Evolutionary conservation across 2,888 invertebrate genomes (phyloP), one percentile per base, ranked within the genome.

Genomic region (Torymus auratus): DNA sequence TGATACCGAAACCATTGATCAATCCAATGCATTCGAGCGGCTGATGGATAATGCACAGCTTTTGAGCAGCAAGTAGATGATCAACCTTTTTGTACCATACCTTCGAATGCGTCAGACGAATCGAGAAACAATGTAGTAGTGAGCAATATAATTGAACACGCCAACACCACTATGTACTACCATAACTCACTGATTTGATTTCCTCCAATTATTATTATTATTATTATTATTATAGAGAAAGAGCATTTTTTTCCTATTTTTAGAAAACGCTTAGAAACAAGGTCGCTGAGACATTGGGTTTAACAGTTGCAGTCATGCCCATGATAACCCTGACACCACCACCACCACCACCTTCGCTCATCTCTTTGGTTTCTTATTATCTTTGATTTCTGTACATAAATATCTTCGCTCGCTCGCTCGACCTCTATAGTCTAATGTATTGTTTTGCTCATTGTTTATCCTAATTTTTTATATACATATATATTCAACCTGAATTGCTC

Each of bases 261-360:
- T 20, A 74, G 5, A 23, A 73, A 15, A 67, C 55, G 76, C 67
- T 82, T 81, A 77, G 60, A 85, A 82, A 83, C 85, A 89, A 89
- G 91, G 90, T 90, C 90, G 89, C 91, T 90, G 91, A 91, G 91
- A 90, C 90, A 91, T 88, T 90, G 90, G 90, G 90, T 89, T 84
- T 77, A n/a, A 50, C 58, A 53, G 15, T 72, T 87, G 86, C 86
- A 87, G 85, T 89, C 88, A 89, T 90, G 87, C 89, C 89, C 90
- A 90, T 62, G 52, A 78, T 88, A 85, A 41, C 89, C 89, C 89
- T 87, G 87, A 90, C 89, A 90, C 88, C 41, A 41, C 41, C 41
- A 41, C 41, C 41, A 41, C 20, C 20, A 20, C 83, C 74, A 60
- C 55, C 62, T 73, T n/a, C 73, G 64, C 62, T 77, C 73, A 77